These are phyloP conservation scores for Heliocidaris erythrogramma DNA, from an alignment of 35 echinoderm and acorn worm species.

Conservation along the genomic window DNA sequence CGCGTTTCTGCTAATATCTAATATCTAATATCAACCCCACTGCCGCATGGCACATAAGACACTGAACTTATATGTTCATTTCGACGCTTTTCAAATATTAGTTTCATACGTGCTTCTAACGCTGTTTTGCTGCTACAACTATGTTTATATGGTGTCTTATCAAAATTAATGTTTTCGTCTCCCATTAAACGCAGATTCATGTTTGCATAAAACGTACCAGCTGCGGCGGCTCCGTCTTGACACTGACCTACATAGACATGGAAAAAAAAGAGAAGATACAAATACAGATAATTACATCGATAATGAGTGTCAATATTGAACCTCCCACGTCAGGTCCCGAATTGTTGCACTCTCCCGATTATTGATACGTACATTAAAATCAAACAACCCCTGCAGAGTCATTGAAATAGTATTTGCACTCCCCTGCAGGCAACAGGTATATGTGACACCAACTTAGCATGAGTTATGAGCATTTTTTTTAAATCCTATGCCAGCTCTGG, in stretches of 20 bases:
- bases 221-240: neutral
- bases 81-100: neutral
- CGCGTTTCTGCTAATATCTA: neutral
- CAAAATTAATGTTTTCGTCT: neutral
- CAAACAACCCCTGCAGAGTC: neutral
- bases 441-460: neutral
- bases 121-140: neutral
- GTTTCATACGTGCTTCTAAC: neutral
- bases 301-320: neutral
- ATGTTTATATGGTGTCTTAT: neutral
- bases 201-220: neutral
- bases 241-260: neutral
- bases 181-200: neutral
- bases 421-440: neutral
- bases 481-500: neutral
- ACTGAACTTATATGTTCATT: neutral
- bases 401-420: neutral
- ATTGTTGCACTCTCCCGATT: neutral
- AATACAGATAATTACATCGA: neutral
- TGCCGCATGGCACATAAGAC: neutral
- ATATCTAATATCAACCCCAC: neutral
- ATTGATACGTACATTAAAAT: neutral
- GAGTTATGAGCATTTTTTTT: neutral
- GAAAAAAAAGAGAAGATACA: neutral
- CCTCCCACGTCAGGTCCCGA: neutral